These are phyloP conservation scores for Stictocephala bisonia DNA, from an alignment of 2,888 invertebrate species.

Conservation along the genomic window DNA sequence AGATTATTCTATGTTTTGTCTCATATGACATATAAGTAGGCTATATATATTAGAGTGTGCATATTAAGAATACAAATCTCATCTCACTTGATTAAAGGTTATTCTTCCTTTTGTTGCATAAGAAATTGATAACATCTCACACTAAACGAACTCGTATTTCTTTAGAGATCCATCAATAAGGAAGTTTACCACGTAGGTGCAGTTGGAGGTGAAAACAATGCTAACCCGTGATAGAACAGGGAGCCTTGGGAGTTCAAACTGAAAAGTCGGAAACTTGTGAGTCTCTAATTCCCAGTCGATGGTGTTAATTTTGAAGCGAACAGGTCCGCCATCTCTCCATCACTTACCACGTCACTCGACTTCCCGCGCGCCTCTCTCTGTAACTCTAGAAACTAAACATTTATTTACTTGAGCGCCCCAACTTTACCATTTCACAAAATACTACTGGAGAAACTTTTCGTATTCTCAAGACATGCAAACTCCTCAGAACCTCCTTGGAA, in stretches of 20 bases:
- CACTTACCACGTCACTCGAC: not conserved
- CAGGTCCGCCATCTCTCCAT: conserved; percentile 16
- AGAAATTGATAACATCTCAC: too few relatives aligned
- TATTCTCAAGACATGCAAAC: not conserved
- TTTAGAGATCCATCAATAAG: too few relatives aligned
- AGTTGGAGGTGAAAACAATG: not conserved
- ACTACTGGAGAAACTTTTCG: not conserved
- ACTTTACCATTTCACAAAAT: conserved; percentile 21
- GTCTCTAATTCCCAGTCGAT: not conserved
- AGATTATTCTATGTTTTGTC: too few relatives aligned
- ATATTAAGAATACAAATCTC: too few relatives aligned
- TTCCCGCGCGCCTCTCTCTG: not conserved
- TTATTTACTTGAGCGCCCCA: not conserved
- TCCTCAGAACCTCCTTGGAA: too few relatives aligned
- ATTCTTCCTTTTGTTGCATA: too few relatives aligned
- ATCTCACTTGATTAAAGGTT: too few relatives aligned
- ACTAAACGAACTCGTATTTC: too few relatives aligned
- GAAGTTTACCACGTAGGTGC: too few relatives aligned
- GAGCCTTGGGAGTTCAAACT: not conserved
- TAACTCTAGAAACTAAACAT: conserved; percentile 22
- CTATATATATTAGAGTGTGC: too few relatives aligned
- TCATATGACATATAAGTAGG: too few relatives aligned
- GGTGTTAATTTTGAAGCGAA: conserved; percentile 28
- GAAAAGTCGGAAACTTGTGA: conserved; percentile 1
- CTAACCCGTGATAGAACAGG: not conserved